Percentiles rank a stretch among this genome's conserved stretches.
phyloP scores from a whole-genome alignment of 1,140 invertebrate genomes.

The Pachypsylla venusta region DNA sequence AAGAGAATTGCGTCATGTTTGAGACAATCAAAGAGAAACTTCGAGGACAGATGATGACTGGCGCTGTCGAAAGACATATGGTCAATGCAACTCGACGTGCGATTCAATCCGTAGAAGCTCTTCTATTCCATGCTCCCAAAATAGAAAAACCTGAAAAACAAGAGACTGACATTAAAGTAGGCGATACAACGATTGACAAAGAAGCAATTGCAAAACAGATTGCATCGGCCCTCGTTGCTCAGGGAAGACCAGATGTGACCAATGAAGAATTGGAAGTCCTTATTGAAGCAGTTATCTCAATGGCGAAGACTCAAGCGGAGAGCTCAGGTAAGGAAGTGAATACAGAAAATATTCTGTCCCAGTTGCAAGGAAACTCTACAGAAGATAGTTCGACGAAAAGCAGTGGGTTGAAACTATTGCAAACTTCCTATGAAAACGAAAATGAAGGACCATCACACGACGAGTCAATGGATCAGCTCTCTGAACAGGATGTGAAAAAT shows the following conservation, averaged over 20 bases:
- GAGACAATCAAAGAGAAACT: slow-evolving; percentile 73
- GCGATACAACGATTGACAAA: slow-evolving; percentile 50
- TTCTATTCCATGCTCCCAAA: slow-evolving; percentile 22
- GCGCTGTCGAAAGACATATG: slow-evolving; percentile 47
- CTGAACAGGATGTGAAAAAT: slow-evolving; percentile 55
- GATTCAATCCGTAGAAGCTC: slow-evolving; percentile 28
- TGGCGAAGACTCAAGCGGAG: slow-evolving; percentile 39
- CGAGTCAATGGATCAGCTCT: slow-evolving; percentile 49
- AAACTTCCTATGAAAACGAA: background rate
- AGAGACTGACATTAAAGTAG: slow-evolving; percentile 43
- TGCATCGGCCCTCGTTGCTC: slow-evolving; percentile 51
- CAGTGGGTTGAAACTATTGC: slow-evolving; percentile 6
- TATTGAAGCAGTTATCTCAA: slow-evolving; percentile 55
- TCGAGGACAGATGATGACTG: slow-evolving; percentile 60
- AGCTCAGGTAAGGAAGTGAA: slow-evolving; percentile 20
- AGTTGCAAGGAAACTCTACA: slow-evolving; percentile 4
- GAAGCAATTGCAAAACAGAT: slow-evolving; percentile 58
- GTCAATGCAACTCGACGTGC: slow-evolving; percentile 42
- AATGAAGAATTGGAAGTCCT: slow-evolving; percentile 57
- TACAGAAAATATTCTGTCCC: slow-evolving; percentile 10
- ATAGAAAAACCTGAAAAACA: slow-evolving; percentile 27
- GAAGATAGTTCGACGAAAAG: background rate
- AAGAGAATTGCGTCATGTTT: slow-evolving; percentile 52
- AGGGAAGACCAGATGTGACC: slow-evolving; percentile 60
- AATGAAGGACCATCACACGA: slow-evolving; percentile 10